A percentile compares a stretch with the other conserved stretches of the same genome.
phyloP scores from a whole-genome alignment of 2,797 vertebrate species.

The Nothura maculosa region DNA sequence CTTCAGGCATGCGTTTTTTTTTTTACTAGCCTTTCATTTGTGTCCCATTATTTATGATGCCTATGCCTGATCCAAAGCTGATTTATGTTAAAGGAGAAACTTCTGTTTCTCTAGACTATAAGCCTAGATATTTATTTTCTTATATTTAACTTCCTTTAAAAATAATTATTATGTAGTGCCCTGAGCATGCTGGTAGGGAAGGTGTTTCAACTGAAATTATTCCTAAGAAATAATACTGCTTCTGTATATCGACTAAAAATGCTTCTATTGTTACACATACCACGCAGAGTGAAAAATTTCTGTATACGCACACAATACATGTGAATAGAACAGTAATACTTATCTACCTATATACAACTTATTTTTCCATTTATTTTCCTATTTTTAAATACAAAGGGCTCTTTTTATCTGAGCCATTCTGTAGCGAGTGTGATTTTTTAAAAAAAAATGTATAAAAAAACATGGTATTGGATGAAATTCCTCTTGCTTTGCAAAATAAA shows the following conservation, averaged over 20 bases:
- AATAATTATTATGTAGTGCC: not conserved
- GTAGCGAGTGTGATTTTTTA: not conserved
- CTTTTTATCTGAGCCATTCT: not conserved
- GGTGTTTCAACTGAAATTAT: not conserved
- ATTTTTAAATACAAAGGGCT: not conserved
- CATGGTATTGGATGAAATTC: not conserved
- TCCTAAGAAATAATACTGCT: not conserved
- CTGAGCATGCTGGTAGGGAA: not conserved
- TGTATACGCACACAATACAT: not conserved
- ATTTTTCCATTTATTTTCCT: not conserved
- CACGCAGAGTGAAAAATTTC: not conserved
- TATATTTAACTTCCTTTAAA: not conserved
- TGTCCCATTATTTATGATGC: conserved; percentile 21
- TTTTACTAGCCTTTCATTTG: not conserved
- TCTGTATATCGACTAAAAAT: not conserved
- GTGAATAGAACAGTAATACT: not conserved
- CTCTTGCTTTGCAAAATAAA: conserved; percentile 50
- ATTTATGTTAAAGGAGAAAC: not conserved
- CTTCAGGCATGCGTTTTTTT: not conserved
- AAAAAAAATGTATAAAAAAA: not conserved
- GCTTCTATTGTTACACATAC: not conserved
- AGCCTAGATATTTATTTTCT: not conserved
- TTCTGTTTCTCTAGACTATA: not conserved
- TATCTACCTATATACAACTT: not conserved
- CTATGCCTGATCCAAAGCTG: not conserved